Base-by-base conservation (phyloP, 2,797 vertebrate species). In the Picus viridis region DNA sequence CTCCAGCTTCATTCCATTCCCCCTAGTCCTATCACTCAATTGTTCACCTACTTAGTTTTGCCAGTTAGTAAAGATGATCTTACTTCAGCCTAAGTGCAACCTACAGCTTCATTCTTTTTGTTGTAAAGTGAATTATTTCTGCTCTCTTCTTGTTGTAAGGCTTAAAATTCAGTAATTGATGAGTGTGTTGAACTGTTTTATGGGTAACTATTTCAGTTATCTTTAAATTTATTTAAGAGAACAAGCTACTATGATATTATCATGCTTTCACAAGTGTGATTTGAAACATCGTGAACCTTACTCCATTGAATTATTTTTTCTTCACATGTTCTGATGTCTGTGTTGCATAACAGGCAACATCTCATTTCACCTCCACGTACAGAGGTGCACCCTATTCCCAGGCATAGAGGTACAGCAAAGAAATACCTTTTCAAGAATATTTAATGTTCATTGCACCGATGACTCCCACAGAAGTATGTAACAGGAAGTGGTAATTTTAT, bases 401-500 rank as follows among this genome's bases (percentile, higher is more conserved):
- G 47, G 32, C 29, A 85, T n/a, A 53, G 14, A 59, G 12, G 24
- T 19, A 29, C 22, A 84, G 32, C 6, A 79, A 61, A 41, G 54
- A 10, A 79, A 58, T 68, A 68, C 3, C 4, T 53, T 86, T 62
- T 30, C 8, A 59, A 29, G 12, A 70, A 59, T 36, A 47, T 0
- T 51, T 32, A 43, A 86, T 32, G 18, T 10, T 16, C 14, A 36
- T 1, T 32, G 29, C 49, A 65, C 22, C 34, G 19, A 51, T 56
- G 79, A n/a, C 29, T 69, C 36, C 6, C 39, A 30, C 62, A 62
- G 32, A 63, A 69, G 8, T 20, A 20, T 0, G 0, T 0, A 30
- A 51, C 26, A 74, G 51, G 41, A 85, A 85, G 10, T 0, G 7
- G 34, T 0, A 1, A 76, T 10, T 83, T 68, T 39, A 73, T 20